A percentile compares a stretch with the other conserved stretches of the same genome.
phyloP scores from a whole-genome alignment of 2,797 vertebrate species.

The Epinephelus malabaricus region DNA sequence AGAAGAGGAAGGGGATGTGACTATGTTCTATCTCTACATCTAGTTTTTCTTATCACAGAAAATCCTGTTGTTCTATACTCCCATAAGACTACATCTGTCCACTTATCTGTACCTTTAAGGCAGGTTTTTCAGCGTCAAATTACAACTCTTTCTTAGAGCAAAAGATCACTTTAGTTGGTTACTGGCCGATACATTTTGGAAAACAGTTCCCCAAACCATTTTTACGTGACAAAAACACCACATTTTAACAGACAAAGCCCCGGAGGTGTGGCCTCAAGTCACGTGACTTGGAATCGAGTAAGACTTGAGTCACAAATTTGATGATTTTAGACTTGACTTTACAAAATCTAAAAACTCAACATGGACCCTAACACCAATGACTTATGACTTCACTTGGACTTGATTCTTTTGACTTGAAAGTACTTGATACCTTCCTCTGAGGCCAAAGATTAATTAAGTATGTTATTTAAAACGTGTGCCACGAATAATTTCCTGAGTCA shows the following conservation, averaged over 20 bases:
- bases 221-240: not conserved
- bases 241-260: not conserved
- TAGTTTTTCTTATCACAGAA: constrained; percentile 29
- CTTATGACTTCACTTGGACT: too few relatives aligned
- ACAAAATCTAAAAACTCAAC: too few relatives aligned
- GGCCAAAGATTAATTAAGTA: too few relatives aligned
- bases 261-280: too few relatives aligned
- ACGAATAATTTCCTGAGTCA: too few relatives aligned
- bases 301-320: too few relatives aligned
- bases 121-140: constrained; percentile 2
- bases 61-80: constrained; percentile 2
- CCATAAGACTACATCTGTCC: constrained; percentile 20
- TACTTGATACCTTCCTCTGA: too few relatives aligned
- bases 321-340: too few relatives aligned
- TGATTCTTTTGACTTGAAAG: too few relatives aligned
- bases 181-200: not conserved
- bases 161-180: not conserved
- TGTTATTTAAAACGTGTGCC: too few relatives aligned
- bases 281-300: too few relatives aligned
- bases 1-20: constrained; percentile 30
- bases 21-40: constrained; percentile 29
- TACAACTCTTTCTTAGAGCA: not conserved
- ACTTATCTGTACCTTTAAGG: constrained; percentile 7
- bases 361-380: too few relatives aligned
- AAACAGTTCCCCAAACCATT: not conserved